Percentiles rank a stretch among this genome's conserved stretches.
Conservation (phyloP, 1,140 invertebrate genomes). For the Wiebesia pumilae region DNA sequence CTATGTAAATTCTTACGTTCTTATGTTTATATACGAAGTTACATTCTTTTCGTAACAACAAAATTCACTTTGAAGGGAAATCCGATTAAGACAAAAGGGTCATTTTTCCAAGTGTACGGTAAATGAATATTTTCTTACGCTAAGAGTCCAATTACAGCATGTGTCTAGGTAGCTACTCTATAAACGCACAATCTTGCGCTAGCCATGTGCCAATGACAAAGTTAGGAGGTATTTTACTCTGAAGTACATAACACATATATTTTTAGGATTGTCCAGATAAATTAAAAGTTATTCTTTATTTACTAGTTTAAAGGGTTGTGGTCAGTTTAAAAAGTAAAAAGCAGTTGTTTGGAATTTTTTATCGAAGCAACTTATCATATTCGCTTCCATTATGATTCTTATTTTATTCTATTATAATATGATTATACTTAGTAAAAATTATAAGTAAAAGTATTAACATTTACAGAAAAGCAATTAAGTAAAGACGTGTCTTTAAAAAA, state of each 20-base stretch:
- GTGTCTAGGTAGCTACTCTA: background rate
- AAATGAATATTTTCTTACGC: constrained; percentile 11
- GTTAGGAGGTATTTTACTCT: background rate
- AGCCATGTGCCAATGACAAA: constrained; percentile 12
- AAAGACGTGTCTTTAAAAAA: too few species aligned
- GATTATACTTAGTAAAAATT: too few species aligned
- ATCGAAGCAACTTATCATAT: too few species aligned
- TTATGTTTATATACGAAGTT: background rate
- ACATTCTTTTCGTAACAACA: background rate
- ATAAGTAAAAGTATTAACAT: too few species aligned
- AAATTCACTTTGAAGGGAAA: background rate
- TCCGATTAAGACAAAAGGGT: constrained; percentile 18
- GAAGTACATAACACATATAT: background rate
- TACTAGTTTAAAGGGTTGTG: too few species aligned
- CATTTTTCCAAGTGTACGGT: constrained; percentile 8
- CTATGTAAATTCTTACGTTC: too few species aligned
- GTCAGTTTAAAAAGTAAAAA: too few species aligned
- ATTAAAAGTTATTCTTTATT: too few species aligned
- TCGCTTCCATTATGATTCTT: too few species aligned
- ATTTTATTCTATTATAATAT: too few species aligned
- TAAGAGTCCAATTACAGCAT: constrained; percentile 1
- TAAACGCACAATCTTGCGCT: background rate
- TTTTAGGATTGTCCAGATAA: background rate
- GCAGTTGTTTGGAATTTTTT: too few species aligned
- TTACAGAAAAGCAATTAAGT: too few species aligned